A percentile compares a stretch with the other conserved stretches of the same genome.
These are phyloP conservation scores for Phacellophora camtschatica DNA, from an alignment of 30 jellyfish, hydroid and myxozoan genomes.

Conservation along the genomic window DNA sequence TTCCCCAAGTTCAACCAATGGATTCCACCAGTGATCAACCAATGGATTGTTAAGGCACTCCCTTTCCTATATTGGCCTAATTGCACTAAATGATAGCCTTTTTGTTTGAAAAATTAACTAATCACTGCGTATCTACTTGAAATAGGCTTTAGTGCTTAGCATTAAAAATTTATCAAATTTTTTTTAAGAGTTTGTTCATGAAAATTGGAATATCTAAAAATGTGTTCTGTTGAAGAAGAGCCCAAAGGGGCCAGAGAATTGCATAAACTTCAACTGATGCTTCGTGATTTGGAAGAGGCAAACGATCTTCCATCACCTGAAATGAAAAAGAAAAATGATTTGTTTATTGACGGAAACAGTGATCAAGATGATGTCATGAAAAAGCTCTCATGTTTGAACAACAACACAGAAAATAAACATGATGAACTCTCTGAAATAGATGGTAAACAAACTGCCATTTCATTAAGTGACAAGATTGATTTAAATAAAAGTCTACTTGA, in stretches of 20 bases:
- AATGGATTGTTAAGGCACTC: too few relatives aligned
- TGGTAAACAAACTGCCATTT: neutral
- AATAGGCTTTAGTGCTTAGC: too few relatives aligned
- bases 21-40: too few relatives aligned
- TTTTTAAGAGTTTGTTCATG: too few relatives aligned
- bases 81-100: too few relatives aligned
- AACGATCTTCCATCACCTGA: conserved; percentile 59
- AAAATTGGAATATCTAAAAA: too few relatives aligned
- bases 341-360: neutral
- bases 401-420: neutral
- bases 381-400: neutral
- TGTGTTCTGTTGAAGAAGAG: conserved; percentile 35
- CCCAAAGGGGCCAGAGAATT: conserved; percentile 30
- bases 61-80: too few relatives aligned
- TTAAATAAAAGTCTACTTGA: conserved; percentile 14
- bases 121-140: too few relatives aligned
- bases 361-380: neutral
- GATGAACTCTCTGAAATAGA: neutral
- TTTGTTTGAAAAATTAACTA: too few relatives aligned
- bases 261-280: conserved; percentile 48
- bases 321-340: neutral
- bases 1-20: too few relatives aligned
- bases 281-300: conserved; percentile 58
- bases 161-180: too few relatives aligned
- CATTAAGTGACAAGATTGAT: neutral